Base-by-base conservation (phyloP, 2,888 invertebrate genomes). In the Monochamus alternatus region DNA sequence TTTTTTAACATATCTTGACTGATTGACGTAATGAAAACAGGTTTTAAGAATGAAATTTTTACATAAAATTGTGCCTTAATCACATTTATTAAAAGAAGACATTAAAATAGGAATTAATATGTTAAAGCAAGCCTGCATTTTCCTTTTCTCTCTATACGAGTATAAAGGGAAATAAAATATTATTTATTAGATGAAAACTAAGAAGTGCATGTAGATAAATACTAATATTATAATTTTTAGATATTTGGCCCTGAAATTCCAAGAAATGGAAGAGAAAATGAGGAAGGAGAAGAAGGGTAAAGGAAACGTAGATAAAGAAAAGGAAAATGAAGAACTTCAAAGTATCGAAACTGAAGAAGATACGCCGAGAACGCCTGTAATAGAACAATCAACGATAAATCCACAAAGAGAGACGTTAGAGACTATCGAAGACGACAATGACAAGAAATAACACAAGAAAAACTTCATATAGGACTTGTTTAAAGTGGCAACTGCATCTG, bases 181-280 rank as follows among this genome's bases (percentile, higher is more conserved):
- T 4, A 38, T 38, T 5, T 38, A 38, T 7, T 38, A 38, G 38
- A 38, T 38, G 38, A 38, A 38, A 5, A 38, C n/a, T n/a, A n/a
- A n/a, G n/a, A n/a, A n/a, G n/a, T n/a, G n/a, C n/a, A n/a, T n/a
- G n/a, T n/a, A n/a, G n/a, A n/a, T n/a, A n/a, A n/a, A n/a, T n/a
- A 7, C 38, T 2, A 58, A n/a, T 22, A 14, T 68, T 72, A 67
- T 76, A 43, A 65, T 68, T 89, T 90, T 31, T 86, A 94, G 95
- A 89, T 96, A 96, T 86, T 89, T 96, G 68, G 95, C 95, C 10
- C 89, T 95, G 74, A 96, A 96, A 87, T 96, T 95, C 86, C 93
- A 95, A 90, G 96, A 96, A 89, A 95, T 95, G 94, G 96, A 96
- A 88, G 94, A 94, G 80, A 94, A 95, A 88, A 92, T 95, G 89